Conservation (phyloP, 2,888 invertebrate species). For the Nymphalis polychloros region DNA sequence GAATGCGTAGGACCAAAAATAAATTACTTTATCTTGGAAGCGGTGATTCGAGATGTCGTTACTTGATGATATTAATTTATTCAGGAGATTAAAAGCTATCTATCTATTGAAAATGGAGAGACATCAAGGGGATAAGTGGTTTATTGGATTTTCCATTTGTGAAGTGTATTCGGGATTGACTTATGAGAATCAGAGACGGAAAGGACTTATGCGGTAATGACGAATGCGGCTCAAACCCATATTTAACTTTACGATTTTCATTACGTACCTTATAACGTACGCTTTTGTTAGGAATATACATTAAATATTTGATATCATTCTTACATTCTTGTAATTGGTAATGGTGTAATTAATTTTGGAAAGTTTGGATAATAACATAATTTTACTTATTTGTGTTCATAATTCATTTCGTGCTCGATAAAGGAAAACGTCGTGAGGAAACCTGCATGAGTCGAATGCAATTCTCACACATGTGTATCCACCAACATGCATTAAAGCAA, state of each 20-base stretch:
- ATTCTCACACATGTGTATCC: too few species aligned
- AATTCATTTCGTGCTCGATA: too few species aligned
- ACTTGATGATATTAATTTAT: constrained; percentile 38
- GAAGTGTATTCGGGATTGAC: background rate
- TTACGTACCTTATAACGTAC: background rate
- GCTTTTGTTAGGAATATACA: background rate
- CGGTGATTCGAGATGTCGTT: constrained; percentile 8
- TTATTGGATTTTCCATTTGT: constrained; percentile 26
- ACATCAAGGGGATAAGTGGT: constrained; percentile 24
- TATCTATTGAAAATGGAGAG: constrained; percentile 35
- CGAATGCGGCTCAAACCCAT: background rate
- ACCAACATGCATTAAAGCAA: too few species aligned
- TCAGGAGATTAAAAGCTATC: constrained; percentile 37
- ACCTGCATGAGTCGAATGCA: too few species aligned
- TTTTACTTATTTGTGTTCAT: too few species aligned
- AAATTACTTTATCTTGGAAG: constrained; percentile 1
- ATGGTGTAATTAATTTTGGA: too few species aligned
- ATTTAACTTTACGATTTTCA: background rate
- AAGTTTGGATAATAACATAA: too few species aligned
- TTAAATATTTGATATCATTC: too few species aligned
- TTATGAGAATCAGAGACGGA: background rate
- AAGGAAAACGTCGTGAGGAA: too few species aligned
- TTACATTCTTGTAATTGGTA: too few species aligned
- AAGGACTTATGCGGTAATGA: background rate
- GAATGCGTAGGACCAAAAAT: constrained; percentile 9